phyloP scores from a whole-genome alignment of 2,113 vertebrate species.

The Oceanites oceanicus region DNA sequence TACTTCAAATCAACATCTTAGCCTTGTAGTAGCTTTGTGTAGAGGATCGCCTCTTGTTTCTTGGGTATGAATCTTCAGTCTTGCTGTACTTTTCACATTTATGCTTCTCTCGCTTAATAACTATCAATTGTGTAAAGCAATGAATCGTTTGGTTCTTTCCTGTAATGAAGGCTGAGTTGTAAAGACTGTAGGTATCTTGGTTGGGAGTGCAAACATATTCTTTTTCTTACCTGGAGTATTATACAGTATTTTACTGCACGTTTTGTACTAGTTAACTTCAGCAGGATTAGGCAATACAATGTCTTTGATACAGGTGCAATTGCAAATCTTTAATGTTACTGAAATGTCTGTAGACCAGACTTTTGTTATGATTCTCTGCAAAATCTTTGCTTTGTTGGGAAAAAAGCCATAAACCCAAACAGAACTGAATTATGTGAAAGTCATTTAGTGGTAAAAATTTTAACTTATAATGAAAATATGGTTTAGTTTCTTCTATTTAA shows the following conservation, averaged over 20 bases:
- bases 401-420: neutral
- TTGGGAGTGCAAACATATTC: neutral
- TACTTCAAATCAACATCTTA: neutral
- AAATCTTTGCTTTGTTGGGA: neutral
- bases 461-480: neutral
- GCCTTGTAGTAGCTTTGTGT: neutral
- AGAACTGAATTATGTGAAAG: neutral
- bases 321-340: neutral
- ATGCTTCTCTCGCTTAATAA: neutral
- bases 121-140: neutral
- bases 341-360: neutral
- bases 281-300: neutral
- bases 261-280: neutral
- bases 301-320: neutral
- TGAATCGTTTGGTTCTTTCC: neutral
- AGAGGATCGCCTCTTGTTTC: neutral
- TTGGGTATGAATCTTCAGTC: neutral
- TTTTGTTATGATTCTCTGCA: neutral
- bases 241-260: neutral
- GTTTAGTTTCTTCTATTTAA: neutral
- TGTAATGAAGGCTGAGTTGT: neutral
- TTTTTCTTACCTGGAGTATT: neutral
- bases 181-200: neutral
- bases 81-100: neutral
- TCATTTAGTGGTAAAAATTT: neutral